Evolutionary conservation across 2,888 invertebrate species (phyloP), one percentile per base, ranked within the genome.

Genomic region (Drosophila heteroneura): DNA sequence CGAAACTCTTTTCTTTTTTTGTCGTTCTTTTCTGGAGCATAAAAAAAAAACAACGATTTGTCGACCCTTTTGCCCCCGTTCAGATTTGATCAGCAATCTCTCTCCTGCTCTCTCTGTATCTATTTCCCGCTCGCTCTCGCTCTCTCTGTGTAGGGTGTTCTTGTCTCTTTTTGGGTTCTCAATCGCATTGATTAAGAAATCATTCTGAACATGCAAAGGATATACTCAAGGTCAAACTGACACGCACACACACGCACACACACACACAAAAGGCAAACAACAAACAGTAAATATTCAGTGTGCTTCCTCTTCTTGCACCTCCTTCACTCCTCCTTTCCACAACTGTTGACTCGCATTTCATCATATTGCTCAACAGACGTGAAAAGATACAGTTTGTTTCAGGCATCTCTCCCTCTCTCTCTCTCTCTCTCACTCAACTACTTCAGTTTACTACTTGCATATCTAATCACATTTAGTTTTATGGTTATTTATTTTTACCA

Each of bases 81-180:
- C 64, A 66, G 67, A 69, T 67, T 67, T 71, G 70, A 83, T 74
- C 83, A 70, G 79, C 85, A 72, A 85, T 79, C 85, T 73, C 41
- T 16, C 58, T n/a, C 37, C 26, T 19, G 26, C 26, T 33, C 84
- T 72, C 57, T 19, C 35, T 22, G n/a, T 26, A 37, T 26, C 3
- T 3, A 35, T 37, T n/a, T 28, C 30, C 22, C 64, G 47, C 26
- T 35, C 52, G 5, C 12, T 39, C 32, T 32, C 14, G 26, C 22
- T 35, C 22, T 9, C 19, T n/a, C 26, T 14, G 5, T 12, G 26
- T 3, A 5, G 14, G 5, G 3, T 30, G 9, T 1, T 9, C 10
- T 26, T 33, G 5, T 49, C 9, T 19, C 28, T 28, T 28, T 26
- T 53, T 32, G 7, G 5, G 2, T 33, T 22, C 30, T 14, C 33